Conservation (phyloP, 2,888 invertebrate genomes). For the Cantharis lateralis region DNA sequence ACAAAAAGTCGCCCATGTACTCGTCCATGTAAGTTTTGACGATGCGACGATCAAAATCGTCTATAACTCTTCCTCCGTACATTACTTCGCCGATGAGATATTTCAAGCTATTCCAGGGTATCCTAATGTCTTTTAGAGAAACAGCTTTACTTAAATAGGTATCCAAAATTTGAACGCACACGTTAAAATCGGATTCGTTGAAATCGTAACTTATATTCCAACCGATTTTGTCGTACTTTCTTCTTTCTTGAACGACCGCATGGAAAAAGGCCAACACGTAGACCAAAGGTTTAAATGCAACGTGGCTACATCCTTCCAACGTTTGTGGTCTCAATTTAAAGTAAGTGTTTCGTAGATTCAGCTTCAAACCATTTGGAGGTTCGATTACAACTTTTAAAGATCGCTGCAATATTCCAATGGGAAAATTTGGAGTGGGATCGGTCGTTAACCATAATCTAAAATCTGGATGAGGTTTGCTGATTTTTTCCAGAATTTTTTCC, state of each 20-base stretch:
- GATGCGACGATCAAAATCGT: constrained; percentile 87
- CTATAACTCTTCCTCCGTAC: constrained; percentile 94
- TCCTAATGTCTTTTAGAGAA: constrained; percentile 62
- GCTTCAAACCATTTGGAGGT: constrained; percentile 87
- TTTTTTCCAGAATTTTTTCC: constrained; percentile 82
- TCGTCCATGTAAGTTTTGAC: constrained; percentile 90
- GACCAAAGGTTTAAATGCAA: constrained; percentile 78
- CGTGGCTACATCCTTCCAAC: constrained; percentile 75
- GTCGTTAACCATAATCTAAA: constrained; percentile 93
- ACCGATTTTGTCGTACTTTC: constrained; percentile 92
- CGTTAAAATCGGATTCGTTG: constrained; percentile 89
- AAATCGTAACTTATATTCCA: constrained; percentile 96
- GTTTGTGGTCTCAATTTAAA: constrained; percentile 79
- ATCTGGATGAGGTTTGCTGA: constrained; percentile 83
- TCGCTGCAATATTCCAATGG: constrained; percentile 85
- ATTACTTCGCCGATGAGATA: constrained; percentile 94
- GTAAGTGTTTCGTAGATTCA: constrained; percentile 87
- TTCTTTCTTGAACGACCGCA: constrained; percentile 88
- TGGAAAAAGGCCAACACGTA: constrained; percentile 93
- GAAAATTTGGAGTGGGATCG: constrained; percentile 84
- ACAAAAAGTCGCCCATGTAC: constrained; percentile 92
- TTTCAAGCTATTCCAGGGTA: constrained; percentile 90
- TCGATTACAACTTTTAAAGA: constrained; percentile 81
- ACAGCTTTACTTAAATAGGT: constrained; percentile 79
- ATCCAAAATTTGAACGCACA: constrained; percentile 83